Base-by-base conservation (phyloP, 2,113 vertebrate genomes). In the Sander vitreus region DNA sequence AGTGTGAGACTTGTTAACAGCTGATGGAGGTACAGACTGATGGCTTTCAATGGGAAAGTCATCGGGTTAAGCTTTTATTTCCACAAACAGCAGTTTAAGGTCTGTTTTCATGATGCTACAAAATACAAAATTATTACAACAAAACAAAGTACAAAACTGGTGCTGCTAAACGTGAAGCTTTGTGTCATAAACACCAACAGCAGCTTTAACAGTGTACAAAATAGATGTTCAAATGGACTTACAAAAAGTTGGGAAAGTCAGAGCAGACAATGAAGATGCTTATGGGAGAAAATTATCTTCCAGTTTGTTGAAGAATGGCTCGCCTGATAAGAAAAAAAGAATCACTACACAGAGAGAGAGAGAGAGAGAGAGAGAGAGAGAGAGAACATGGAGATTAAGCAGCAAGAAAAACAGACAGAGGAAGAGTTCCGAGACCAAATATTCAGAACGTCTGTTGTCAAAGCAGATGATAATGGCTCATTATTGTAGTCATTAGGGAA, bases 401-500 rank as follows among this genome's bases (percentile, higher is more conserved):
- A 47, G 76, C 15, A 1, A 87, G 39, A 19, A 77, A 84, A 33
- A 72, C 50, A 25, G 57, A 55, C 11, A 16, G 45, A 78, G 66
- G 33, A 48, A 71, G 57, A 83, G 71, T 75, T 81, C 71, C 73
- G 15, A 81, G 71, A 76, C 23, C 0, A 48, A 73, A 65, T 62
- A 84, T 86, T 86, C 48, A 0, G 19, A 84, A 64, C 89, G 88
- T 86, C 86, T 90, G 89, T 73, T 87, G 81, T 84, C 4, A 53
- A 84, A 58, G 80, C 62, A 72, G 74, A 78, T 78, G 85, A 84
- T 72, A 78, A 90, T 76, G 70, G 36, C 70, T 88, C 80, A 81
- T 88, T 81, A 86, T 76, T 81, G 74, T 76, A 43, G 71, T 85
- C 89, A 88, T 88, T 84, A 85, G 78, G 68, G 66, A 81, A 72